A percentile compares a stretch with the other conserved stretches of the same genome.
Evolutionary conservation across 2,888 invertebrate genomes (phyloP).

Genomic region (Acanthosepion lycidas): DNA sequence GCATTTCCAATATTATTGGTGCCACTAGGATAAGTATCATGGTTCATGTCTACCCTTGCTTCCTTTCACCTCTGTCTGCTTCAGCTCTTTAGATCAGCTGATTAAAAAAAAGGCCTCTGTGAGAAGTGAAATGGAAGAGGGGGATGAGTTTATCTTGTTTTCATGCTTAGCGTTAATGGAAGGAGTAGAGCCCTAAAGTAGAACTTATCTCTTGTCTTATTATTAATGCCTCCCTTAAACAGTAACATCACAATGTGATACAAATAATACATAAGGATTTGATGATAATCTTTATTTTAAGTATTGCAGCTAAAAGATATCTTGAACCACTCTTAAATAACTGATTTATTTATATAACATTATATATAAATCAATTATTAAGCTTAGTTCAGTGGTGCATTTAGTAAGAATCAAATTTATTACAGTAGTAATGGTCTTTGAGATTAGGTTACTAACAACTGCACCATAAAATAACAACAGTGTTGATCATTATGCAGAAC

Average conservation of each 20-base stretch:
- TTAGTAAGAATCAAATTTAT: too few species aligned
- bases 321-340: neutral
- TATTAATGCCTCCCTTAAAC: neutral
- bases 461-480: too few species aligned
- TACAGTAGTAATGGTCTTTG: too few species aligned
- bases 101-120: neutral
- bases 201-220: neutral
- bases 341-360: too few species aligned
- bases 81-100: constrained; percentile 33
- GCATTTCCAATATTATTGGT: constrained; percentile 33
- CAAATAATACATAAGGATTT: neutral
- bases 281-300: neutral
- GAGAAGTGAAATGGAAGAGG: neutral
- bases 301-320: neutral
- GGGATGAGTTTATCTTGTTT: neutral
- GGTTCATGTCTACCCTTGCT: neutral
- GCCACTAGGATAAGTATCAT: constrained; percentile 33
- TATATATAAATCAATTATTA: too few species aligned
- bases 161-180: neutral
- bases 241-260: neutral
- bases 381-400: too few species aligned
- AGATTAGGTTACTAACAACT: too few species aligned
- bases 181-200: neutral
- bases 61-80: constrained; percentile 2
- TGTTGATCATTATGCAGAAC: too few species aligned